Percentiles rank a stretch among this genome's conserved stretches.
These are phyloP conservation scores for Aldrovandia affinis DNA, from an alignment of 2,797 vertebrate genomes.

Conservation along the genomic window DNA sequence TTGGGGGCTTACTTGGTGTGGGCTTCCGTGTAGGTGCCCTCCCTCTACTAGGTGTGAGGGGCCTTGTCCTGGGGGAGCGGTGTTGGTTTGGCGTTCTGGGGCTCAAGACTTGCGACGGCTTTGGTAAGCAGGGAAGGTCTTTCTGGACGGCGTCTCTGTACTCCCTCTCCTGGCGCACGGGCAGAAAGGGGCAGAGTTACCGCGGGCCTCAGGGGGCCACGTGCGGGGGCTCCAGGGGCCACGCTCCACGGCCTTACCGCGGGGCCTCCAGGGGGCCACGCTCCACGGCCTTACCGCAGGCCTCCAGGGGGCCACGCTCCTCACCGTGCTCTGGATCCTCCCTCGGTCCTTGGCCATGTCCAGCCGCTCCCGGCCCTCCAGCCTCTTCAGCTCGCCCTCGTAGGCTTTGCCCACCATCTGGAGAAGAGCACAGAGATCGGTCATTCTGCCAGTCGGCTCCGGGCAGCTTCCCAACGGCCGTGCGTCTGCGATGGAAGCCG, in stretches of 20 bases:
- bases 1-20: constrained; percentile 67
- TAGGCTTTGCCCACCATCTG: constrained; percentile 74
- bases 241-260: no score
- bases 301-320: constrained; percentile 27
- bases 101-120: constrained; percentile 66
- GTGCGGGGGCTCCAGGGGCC: no score
- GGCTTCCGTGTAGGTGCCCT: constrained; percentile 70
- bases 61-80: constrained; percentile 54
- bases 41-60: constrained; percentile 60
- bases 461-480: background rate
- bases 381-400: constrained; percentile 78
- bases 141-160: constrained; percentile 78
- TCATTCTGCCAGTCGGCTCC: background rate
- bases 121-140: constrained; percentile 67
- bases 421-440: constrained; percentile 29
- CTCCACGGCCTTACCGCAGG: constrained; percentile 45
- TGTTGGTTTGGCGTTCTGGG: constrained; percentile 63
- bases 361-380: constrained; percentile 69
- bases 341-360: constrained; percentile 71
- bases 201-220: no score
- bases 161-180: constrained; percentile 75
- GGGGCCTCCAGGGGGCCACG: no score
- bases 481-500: background rate
- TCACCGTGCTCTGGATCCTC: constrained; percentile 73
- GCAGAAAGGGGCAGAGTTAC: background rate